Percentiles rank a stretch among this genome's conserved stretches.
Conservation (phyloP, 35 echinoderm and acorn worm species). For the Patiria miniata region DNA sequence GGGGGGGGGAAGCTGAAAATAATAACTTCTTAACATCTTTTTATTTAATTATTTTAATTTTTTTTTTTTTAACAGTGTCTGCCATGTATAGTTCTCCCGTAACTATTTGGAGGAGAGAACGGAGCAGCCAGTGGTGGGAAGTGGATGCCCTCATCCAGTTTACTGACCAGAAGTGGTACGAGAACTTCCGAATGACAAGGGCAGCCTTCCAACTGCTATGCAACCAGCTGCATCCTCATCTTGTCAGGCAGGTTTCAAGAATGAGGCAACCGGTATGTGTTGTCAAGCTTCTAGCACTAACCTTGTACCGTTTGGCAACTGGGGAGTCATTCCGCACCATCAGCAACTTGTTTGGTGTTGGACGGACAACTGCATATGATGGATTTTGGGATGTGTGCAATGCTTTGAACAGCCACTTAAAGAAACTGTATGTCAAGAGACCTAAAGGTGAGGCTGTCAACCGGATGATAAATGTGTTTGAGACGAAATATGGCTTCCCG, state of each 20-base stretch:
- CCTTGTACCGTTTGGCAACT: conserved; percentile 60
- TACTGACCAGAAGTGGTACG: conserved; percentile 33
- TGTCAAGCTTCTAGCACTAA: conserved; percentile 51
- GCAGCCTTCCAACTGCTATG: conserved; percentile 43
- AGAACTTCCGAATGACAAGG: conserved; percentile 62
- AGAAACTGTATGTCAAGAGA: conserved; percentile 18
- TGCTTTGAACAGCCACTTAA: background rate
- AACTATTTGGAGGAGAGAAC: background rate
- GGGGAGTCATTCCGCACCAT: conserved; percentile 55
- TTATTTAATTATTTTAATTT: no score
- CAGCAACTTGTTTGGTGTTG: conserved; percentile 70
- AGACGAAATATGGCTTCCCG: conserved; percentile 7
- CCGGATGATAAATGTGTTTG: background rate
- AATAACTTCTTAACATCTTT: background rate
- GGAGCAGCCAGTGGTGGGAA: background rate
- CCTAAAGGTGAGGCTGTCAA: conserved; percentile 42
- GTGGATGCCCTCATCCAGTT: background rate
- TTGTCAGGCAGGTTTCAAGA: background rate
- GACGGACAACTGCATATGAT: conserved; percentile 41
- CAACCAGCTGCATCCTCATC: conserved; percentile 12
- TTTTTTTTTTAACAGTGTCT: background rate
- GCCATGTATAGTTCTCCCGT: background rate
- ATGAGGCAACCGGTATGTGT: conserved; percentile 36
- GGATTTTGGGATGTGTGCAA: conserved; percentile 49
- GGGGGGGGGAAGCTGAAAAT: no score